Percentiles rank a stretch among this genome's conserved stretches.
Evolutionary conservation across 2,888 invertebrate genomes (phyloP).

Genomic region (Ophion ventricosus): DNA sequence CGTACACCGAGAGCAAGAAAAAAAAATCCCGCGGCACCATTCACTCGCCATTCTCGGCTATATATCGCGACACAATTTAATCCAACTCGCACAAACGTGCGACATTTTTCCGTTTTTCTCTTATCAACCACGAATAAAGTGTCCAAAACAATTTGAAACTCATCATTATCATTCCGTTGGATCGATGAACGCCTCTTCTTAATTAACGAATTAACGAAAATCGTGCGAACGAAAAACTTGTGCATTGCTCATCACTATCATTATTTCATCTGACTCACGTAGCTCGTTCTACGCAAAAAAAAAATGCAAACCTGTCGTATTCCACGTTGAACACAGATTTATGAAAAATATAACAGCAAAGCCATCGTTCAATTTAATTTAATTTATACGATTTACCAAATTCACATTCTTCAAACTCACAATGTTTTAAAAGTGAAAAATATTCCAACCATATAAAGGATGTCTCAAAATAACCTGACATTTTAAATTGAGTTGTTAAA

Average conservation of each 20-base stretch:
- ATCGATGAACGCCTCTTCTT: not conserved
- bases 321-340: too few relatives aligned
- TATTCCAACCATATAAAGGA: too few relatives aligned
- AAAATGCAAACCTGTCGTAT: too few relatives aligned
- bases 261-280: not conserved
- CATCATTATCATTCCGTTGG: not conserved
- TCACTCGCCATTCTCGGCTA: conserved; percentile 49
- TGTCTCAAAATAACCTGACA: too few relatives aligned
- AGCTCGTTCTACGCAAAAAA: too few relatives aligned
- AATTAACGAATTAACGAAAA: not conserved
- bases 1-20: conserved; percentile 43
- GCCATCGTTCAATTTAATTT: too few relatives aligned
- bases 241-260: not conserved
- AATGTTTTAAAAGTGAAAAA: too few relatives aligned
- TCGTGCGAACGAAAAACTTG: not conserved
- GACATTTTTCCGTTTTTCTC: conserved; percentile 1
- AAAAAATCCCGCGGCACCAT: conserved; percentile 51
- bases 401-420: too few relatives aligned
- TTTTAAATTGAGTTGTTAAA: too few relatives aligned
- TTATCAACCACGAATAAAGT: not conserved
- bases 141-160: not conserved
- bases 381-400: too few relatives aligned
- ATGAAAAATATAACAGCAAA: too few relatives aligned
- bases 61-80: conserved; percentile 45
- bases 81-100: conserved; percentile 1